Evolutionary conservation across 2,888 invertebrate species (phyloP), one percentile per base, ranked within the genome.

Genomic region (Lasioglossum malachurum): DNA sequence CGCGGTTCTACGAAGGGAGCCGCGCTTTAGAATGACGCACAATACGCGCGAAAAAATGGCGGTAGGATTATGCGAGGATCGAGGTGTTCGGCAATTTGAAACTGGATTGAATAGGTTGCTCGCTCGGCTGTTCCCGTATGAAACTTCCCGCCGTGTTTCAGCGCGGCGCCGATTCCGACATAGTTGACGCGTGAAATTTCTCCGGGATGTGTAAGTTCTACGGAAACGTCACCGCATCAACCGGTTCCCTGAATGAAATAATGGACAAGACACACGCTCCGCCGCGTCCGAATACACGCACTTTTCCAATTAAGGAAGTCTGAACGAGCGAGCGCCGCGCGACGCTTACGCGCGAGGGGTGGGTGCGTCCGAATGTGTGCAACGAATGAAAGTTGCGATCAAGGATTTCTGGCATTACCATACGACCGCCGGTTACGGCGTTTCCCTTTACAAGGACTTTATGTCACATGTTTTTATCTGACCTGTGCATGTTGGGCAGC

Each of bases 211-310:
- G 57, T 27, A 53, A 35, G 75, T 79, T 77, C 49, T 67, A 60
- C 41, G 57, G 44, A 78, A 83, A 80, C 74, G 67, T 60, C 77
- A 41, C 41, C 35, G 31, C 71, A 38, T 77, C 73, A 72, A 75
- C 83, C 64, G 77, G 69, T 83, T 82, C 80, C 67, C 77, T 38
- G 77, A 84, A 78, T 72, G 76, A 79, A 78, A 73, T 78, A 83
- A 86, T 83, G 64, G 83, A 83, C 78, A 69, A 44, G 75, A 19
- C 44, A 38, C 75, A 60, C 75, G 38, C 31, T 27, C 46, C 35
- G 44, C 12, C 46, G 75, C 67, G 35, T 38, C 64, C 53, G 31
- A 53, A 35, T n/a, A 27, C 53, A 31, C 78, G 72, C 53, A 64
- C 27, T 83, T 83, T 77, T 83, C 83, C 77, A 74, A 71, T 86